Evolutionary conservation across 2,797 vertebrate species (phyloP), one percentile per base, ranked within the genome.

Genomic region (Furcifer pardalis): DNA sequence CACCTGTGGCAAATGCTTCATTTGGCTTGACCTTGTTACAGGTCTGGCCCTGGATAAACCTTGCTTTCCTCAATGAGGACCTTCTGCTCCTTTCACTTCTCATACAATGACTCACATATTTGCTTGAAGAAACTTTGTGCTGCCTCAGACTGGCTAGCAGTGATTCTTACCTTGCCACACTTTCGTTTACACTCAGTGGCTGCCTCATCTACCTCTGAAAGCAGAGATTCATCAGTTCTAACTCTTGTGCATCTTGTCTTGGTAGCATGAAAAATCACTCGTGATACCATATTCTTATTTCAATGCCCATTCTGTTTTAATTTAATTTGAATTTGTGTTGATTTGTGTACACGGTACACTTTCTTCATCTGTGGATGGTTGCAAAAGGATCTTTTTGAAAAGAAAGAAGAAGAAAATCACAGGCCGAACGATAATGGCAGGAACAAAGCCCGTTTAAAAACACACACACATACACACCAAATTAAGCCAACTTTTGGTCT

Each of bases 391-490:
- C 63, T 8, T 21, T 77, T 32, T 32, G 25, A 44, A 73, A 62
- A 23, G 5, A 37, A 9, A 71, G 10, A 9, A 4, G 25, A 9
- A 30, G 8, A 1, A 1, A 27, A 37, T 15, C 19, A 42, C 65
- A 83, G 89, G 85, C 76, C 77, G 13, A 68, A 60, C 79, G 85
- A 87, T 89, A 92, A 91, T 76, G 84, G 69, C 15, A 49, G 25
- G 46, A 69, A 42, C 17, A 79, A 85, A 8, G 89, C 81, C 0
- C 0, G 60, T 56, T n/a, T n/a, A n/a, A n/a, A n/a, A n/a, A n/a
- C n/a, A n/a, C n/a, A n/a, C n/a, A n/a, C n/a, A 49, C n/a, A n/a
- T n/a, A n/a, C n/a, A 81, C 76, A 44, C n/a, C 35, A 83, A 86
- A 46, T 66, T 72, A 42, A 84, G 21, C 19, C 65, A 84, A 94